Evolutionary conservation across 2,888 invertebrate species (phyloP), one percentile per base, ranked within the genome.

Genomic region (Rugalucina vietnamica): DNA sequence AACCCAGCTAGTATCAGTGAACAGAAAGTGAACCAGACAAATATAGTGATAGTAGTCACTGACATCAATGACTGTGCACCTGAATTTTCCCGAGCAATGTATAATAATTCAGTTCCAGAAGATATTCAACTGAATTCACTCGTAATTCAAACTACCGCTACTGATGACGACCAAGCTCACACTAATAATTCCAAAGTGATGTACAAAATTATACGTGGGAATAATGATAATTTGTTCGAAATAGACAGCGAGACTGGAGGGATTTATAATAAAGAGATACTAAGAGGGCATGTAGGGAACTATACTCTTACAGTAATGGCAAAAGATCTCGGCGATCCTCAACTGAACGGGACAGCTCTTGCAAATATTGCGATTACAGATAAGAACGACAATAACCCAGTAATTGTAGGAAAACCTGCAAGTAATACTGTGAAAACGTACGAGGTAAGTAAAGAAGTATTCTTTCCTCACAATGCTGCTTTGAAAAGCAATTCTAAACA

Each of bases 1-100:
- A 83, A 81, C 24, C 85, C 87, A 32, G 2, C 24, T 0, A 32
- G 69, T 5, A 8, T 0, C 18, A 24, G 70, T 10, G 77, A 85
- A 32, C 74, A 73, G 36, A 85, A 79, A 43, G 73, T 36, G 21
- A 54, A 50, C 12, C 37, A 24, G 29, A 37, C 24, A 21, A 32
- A 36, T 24, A 49, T 87, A 21, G 77, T n/a, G 0, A 65, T 87
- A 1, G 24, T 29, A 14, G 34, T 87, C 8, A 54, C 43, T 3
- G 87, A 87, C 50, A 50, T 85, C 1, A 87, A 87, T 37, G 87
- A 87, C 69, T 85, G 85, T n/a, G 32, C 60, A 18, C 87, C 87
- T 8, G 21, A 24, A 34, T 87, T 87, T 77, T 27, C 29, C 2
- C n/a, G 27, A 2, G n/a, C 24, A 5, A 14, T 14, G 14, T 83